Percentiles rank a stretch among this genome's conserved stretches.
Conservation (phyloP, 1,140 invertebrate species). For the Aphidius ervi region DNA sequence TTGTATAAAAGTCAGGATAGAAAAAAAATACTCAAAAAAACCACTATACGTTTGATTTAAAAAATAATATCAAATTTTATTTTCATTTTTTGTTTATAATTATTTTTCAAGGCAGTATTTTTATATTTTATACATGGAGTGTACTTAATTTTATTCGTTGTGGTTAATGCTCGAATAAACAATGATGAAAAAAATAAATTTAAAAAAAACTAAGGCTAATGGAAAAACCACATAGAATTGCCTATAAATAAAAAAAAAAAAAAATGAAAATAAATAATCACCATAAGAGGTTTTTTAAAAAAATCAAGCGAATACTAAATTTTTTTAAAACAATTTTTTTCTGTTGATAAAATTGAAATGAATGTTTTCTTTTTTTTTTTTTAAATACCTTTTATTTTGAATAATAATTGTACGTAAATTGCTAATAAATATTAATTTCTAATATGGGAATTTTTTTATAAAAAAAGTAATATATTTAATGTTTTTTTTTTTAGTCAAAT, state of each 20-base stretch:
- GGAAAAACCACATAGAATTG: conserved; percentile 29
- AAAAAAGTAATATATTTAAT: conserved; percentile 1
- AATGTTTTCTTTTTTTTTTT: conserved; percentile 33
- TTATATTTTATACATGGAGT: conserved; percentile 51
- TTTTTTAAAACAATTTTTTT: conserved; percentile 23
- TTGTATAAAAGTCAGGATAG: not conserved
- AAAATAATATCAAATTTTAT: conserved; percentile 1
- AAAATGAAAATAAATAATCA: conserved; percentile 17
- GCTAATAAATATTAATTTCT: conserved; percentile 48
- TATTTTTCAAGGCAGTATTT: conserved; percentile 51
- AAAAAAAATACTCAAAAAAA: conserved; percentile 12
- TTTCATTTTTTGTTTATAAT: conserved; percentile 8
- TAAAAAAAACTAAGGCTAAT: conserved; percentile 21
- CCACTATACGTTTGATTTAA: not conserved
- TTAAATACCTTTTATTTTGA: conserved; percentile 40
- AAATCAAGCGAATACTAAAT: conserved; percentile 22
- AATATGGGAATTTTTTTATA: conserved; percentile 2
- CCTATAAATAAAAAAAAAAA: conserved; percentile 24
- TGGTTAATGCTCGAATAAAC: not conserved
- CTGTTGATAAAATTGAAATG: conserved; percentile 23
- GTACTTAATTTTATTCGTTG: conserved; percentile 50
- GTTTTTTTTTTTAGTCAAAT: conserved; percentile 29
- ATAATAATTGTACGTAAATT: conserved; percentile 44
- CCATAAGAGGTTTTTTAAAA: no score
- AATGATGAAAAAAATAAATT: not conserved